phyloP scores from a whole-genome alignment of 2,797 vertebrate genomes.

The Acrocephalus scirpaceus region DNA sequence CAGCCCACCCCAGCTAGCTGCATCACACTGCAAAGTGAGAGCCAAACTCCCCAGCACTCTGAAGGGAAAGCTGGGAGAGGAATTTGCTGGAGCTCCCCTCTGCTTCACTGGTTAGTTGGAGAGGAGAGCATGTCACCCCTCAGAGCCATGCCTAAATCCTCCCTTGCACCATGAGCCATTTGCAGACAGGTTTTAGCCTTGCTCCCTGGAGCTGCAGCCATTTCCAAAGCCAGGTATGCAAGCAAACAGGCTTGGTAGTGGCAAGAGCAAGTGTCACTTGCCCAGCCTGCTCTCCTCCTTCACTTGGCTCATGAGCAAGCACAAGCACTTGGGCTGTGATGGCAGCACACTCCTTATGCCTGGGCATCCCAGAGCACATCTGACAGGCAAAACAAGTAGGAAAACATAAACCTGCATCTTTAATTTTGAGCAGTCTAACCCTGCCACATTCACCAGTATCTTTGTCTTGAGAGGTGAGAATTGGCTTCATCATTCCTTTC shows the following conservation, averaged over 20 bases:
- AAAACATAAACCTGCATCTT: neutral
- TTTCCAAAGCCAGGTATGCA: neutral
- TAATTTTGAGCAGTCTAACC: neutral
- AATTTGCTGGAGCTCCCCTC: neutral
- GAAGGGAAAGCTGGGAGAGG: neutral
- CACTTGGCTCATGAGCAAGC: neutral
- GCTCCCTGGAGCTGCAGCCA: neutral
- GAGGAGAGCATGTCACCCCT: neutral
- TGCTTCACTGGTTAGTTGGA: neutral
- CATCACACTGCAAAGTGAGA: neutral
- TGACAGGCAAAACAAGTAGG: neutral
- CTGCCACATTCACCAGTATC: neutral
- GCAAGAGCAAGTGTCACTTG: neutral
- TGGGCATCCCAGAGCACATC: neutral
- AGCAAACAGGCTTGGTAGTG: neutral
- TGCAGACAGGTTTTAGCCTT: neutral
- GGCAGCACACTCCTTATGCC: neutral
- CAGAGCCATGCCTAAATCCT: neutral
- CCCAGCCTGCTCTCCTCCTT: conserved; percentile 10
- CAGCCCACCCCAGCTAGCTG: neutral
- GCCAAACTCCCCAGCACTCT: neutral
- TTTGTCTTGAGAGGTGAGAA: neutral
- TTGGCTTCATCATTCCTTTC: neutral
- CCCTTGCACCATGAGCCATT: neutral
- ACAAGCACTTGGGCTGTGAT: neutral